Conservation (phyloP, 2,888 invertebrate genomes). For the Meteorus colon region DNA sequence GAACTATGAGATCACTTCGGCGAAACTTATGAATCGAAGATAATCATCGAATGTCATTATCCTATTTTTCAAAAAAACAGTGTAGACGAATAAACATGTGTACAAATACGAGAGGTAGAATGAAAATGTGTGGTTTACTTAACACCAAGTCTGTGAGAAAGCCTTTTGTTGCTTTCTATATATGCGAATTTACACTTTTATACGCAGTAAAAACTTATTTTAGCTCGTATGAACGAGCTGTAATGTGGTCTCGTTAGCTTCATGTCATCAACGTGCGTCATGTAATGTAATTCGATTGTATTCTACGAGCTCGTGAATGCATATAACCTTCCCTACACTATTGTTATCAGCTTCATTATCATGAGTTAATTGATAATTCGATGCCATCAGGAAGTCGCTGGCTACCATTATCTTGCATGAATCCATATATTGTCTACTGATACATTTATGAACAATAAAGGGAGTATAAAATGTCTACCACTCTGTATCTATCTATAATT, state of each 20-base stretch:
- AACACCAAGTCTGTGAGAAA: not conserved
- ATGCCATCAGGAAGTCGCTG: conserved; percentile 39
- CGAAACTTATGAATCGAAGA: too few relatives aligned
- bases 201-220: conserved; percentile 10
- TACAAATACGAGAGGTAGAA: too few relatives aligned
- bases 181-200: not conserved
- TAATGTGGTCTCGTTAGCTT: conserved; percentile 53
- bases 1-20: too few relatives aligned
- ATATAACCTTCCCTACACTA: conserved; percentile 25
- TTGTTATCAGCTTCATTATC: conserved; percentile 59
- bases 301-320: conserved; percentile 41
- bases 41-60: too few relatives aligned
- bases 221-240: conserved; percentile 5
- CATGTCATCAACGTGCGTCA: conserved; percentile 53
- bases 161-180: not conserved
- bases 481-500: too few relatives aligned
- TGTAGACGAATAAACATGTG: too few relatives aligned
- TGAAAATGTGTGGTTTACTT: too few relatives aligned
- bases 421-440: not conserved
- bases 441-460: not conserved
- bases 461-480: too few relatives aligned
- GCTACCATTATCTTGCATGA: conserved; percentile 15
- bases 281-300: conserved; percentile 53
- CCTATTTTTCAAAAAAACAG: too few relatives aligned
- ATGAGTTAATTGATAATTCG: conserved; percentile 57